Evolutionary conservation across 2,888 invertebrate species (phyloP).

Genomic region (Aphrophora alni): DNA sequence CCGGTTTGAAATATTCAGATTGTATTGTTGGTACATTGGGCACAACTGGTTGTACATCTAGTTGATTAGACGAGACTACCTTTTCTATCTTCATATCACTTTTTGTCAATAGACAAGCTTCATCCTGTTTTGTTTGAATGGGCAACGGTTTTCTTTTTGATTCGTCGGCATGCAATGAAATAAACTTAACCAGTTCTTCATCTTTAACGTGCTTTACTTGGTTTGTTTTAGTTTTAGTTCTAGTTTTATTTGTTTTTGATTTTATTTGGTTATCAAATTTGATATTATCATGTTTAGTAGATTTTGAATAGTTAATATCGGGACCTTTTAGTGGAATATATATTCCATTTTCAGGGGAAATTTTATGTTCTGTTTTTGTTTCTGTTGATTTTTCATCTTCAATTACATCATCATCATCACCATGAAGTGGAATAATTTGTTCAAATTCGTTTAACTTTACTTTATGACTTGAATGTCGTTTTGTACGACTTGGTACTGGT

Average conservation of each 20-base stretch:
- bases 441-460: conserved; percentile 21
- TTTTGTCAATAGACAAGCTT: conserved; percentile 6
- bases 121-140: conserved; percentile 7
- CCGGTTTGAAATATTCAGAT: conserved; percentile 12
- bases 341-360: conserved; percentile 53
- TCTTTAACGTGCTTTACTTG: conserved; percentile 37
- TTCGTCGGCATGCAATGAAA: conserved; percentile 48
- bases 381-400: conserved; percentile 15
- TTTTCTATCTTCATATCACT: conserved; percentile 24
- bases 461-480: not conserved
- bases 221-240: conserved; percentile 28
- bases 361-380: conserved; percentile 19
- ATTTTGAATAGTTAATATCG: conserved; percentile 20
- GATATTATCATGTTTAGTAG: conserved; percentile 27
- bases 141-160: conserved; percentile 25
- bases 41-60: not conserved
- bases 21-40: conserved; percentile 24
- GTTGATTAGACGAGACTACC: not conserved
- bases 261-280: conserved; percentile 21
- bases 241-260: conserved; percentile 10
- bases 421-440: conserved; percentile 39
- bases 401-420: conserved; percentile 31
- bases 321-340: conserved; percentile 61
- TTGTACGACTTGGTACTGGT: not conserved
- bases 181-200: conserved; percentile 46